A percentile compares a stretch with the other conserved stretches of the same genome.
phyloP scores from a whole-genome alignment of 2,888 invertebrate species.

The Synanthedon vespiformis region DNA sequence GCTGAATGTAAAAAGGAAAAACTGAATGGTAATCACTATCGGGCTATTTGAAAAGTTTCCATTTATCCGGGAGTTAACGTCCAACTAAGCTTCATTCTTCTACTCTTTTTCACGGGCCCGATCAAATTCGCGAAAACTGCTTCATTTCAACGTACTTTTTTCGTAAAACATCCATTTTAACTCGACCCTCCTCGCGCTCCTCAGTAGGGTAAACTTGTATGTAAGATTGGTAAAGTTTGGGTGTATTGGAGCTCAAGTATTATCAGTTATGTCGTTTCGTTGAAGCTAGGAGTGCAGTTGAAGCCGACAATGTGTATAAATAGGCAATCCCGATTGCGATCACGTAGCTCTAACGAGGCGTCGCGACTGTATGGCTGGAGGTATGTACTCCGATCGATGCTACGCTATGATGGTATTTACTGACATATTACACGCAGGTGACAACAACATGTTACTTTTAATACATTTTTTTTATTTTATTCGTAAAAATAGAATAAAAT shows the following conservation, averaged over 20 bases:
- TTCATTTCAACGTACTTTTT: constrained; percentile 35
- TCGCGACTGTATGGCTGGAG: constrained; percentile 37
- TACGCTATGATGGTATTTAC: constrained; percentile 35
- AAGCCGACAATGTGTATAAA: constrained; percentile 61
- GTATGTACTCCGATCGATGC: constrained; percentile 40
- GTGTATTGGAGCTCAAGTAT: constrained; percentile 20
- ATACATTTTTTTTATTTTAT: too few relatives aligned
- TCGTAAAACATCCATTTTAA: constrained; percentile 17
- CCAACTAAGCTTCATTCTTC: constrained; percentile 41
- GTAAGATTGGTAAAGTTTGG: constrained; percentile 9
- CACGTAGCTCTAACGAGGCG: constrained; percentile 64
- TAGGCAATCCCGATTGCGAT: constrained; percentile 63
- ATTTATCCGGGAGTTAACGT: constrained; percentile 48
- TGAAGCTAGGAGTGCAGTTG: constrained; percentile 31
- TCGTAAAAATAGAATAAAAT: too few relatives aligned
- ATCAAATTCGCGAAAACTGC: constrained; percentile 42
- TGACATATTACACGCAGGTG: constrained; percentile 11
- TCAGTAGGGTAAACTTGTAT: constrained; percentile 8
- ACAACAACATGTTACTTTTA: neutral
- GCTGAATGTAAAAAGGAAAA: constrained; percentile 21
- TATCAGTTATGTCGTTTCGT: constrained; percentile 25
- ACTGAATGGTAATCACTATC: constrained; percentile 33
- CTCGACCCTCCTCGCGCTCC: constrained; percentile 12
- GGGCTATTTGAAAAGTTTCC: constrained; percentile 37
- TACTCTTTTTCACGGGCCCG: constrained; percentile 30